phyloP scores from a whole-genome alignment of 2,797 vertebrate genomes.

The Brachymystax lenok region DNA sequence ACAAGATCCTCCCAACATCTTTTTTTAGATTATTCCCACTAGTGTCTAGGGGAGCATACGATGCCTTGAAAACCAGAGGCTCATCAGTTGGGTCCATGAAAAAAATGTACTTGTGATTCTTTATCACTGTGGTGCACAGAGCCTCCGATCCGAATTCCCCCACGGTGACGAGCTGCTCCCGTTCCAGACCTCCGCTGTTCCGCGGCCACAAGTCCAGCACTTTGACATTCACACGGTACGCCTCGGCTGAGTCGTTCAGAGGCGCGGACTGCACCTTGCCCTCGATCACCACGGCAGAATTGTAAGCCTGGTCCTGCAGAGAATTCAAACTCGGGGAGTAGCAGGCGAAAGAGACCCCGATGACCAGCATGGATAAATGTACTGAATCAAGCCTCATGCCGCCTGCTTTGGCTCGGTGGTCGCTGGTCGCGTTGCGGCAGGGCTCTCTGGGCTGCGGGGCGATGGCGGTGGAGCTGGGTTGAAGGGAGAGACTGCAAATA shows the following conservation, averaged over 20 bases:
- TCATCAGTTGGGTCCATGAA: slow-evolving; percentile 97
- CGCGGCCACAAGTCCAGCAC: slow-evolving; percentile 94
- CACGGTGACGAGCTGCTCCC: slow-evolving; percentile 94
- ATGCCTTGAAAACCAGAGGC: slow-evolving; percentile 90
- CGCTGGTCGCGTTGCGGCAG: slow-evolving; percentile 83
- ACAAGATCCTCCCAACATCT: slow-evolving; percentile 93
- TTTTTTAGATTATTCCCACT: slow-evolving; percentile 91
- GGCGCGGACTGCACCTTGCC: slow-evolving; percentile 93
- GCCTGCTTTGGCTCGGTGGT: slow-evolving; percentile 87
- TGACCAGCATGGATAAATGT: slow-evolving; percentile 94
- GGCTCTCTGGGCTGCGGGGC: slow-evolving; percentile 76
- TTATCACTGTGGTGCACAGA: slow-evolving; percentile 90
- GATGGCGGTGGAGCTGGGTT: slow-evolving; percentile 80
- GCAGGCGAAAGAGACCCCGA: slow-evolving; percentile 96
- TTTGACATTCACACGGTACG: slow-evolving; percentile 87
- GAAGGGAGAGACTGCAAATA: slow-evolving; percentile 76
- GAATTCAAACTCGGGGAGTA: slow-evolving; percentile 94
- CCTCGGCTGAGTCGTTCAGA: slow-evolving; percentile 77
- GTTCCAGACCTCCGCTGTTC: slow-evolving; percentile 91
- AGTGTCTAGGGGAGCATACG: slow-evolving; percentile 90
- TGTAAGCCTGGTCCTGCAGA: slow-evolving; percentile 95
- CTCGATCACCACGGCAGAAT: slow-evolving; percentile 94
- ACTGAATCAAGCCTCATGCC: slow-evolving; percentile 98
- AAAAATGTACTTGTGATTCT: slow-evolving; percentile 96
- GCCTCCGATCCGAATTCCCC: slow-evolving; percentile 85